Evolutionary conservation across 2,888 invertebrate species (phyloP), one percentile per base, ranked within the genome.

Genomic region (Subacronicta megacephala): DNA sequence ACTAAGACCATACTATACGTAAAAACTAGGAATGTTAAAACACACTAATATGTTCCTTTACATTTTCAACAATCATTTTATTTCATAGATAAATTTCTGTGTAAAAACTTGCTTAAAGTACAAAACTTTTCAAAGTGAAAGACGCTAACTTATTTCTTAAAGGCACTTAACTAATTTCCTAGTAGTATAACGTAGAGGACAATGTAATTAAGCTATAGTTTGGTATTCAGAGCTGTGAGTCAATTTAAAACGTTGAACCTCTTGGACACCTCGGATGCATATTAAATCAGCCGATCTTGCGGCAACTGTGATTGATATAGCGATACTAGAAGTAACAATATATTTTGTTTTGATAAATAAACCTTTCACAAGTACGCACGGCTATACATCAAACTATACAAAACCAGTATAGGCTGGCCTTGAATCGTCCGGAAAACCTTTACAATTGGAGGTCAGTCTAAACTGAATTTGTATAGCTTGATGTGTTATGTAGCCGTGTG

Each of bases 211-310:
- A 84, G 82, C 66, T 70, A 67, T 60, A 38, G 72, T 75, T 90
- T 88, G 78, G 89, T 90, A 91, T 90, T 90, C 90, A 84, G 75
- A 71, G 72, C 83, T 73, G 83, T 80, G 80, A 88, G 84, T 87
- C 84, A 90, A 91, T 90, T 91, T 90, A 88, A 89, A 90, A 89
- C 89, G 88, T 82, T 87, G 85, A 88, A 85, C 86, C 89, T 77
- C 84, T 80, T 79, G 88, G 85, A 86, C 88, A 89, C 88, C 89
- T 87, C 77, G 84, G 83, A 85, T 90, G 92, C 92, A 92, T 93
- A 92, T 90, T 92, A 90, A 90, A 90, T 87, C 82, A 85, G 81
- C 74, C 81, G 83, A 85, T 89, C 87, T 83, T 80, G 78, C 51
- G 77, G 70, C 64, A 76, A 67, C 63, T 60, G 54, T 49, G 64